Percentiles rank a stretch among this genome's conserved stretches.
phyloP scores from a whole-genome alignment of 2,113 vertebrate species.

The Aphelocoma coerulescens region DNA sequence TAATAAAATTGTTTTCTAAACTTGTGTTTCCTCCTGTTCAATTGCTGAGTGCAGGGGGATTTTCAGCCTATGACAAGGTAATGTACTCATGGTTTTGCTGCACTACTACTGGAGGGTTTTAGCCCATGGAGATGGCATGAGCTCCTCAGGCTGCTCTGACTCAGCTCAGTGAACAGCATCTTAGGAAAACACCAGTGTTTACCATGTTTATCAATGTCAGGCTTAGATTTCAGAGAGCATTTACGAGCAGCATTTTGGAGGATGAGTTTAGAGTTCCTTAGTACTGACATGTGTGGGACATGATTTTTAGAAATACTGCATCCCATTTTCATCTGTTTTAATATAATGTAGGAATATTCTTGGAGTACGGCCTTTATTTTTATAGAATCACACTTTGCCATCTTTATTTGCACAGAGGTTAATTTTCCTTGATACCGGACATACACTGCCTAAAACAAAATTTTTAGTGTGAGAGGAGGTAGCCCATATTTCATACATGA shows the following conservation, averaged over 20 bases:
- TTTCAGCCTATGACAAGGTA: background rate
- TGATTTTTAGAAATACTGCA: background rate
- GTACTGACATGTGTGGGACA: accelerated
- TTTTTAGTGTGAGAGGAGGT: background rate
- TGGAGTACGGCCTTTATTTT: background rate
- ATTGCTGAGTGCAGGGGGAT: conserved; percentile 7
- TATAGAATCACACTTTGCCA: background rate
- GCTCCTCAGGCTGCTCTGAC: background rate
- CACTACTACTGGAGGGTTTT: background rate
- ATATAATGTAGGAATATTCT: background rate
- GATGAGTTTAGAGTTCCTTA: background rate
- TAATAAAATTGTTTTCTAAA: conserved; percentile 99
- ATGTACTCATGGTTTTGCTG: accelerated
- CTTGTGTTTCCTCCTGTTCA: conserved; percentile 66
- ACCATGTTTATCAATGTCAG: background rate
- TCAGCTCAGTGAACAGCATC: background rate
- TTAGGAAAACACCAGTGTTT: background rate
- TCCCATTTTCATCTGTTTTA: background rate
- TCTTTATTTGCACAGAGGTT: background rate
- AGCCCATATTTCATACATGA: background rate
- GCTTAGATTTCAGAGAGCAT: background rate
- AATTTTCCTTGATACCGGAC: background rate
- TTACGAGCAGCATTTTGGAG: accelerated
- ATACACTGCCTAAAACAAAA: background rate
- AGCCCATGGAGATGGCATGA: background rate